Conservation (phyloP, 2,797 vertebrate species). For the Manis pentadactyla region DNA sequence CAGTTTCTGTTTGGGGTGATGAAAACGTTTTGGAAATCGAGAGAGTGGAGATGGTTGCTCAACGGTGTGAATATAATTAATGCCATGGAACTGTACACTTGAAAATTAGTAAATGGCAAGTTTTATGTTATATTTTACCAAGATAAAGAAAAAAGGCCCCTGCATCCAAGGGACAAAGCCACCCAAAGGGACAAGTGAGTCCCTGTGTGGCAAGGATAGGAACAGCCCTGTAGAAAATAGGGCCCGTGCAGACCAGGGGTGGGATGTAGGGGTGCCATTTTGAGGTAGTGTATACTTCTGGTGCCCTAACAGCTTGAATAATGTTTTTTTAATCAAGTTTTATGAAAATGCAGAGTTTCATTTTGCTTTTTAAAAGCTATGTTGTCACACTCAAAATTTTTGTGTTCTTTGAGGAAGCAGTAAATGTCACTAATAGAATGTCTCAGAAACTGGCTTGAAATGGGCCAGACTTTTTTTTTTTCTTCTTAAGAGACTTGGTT, state of each 20-base stretch:
- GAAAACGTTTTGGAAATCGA: neutral
- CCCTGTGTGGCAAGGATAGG: neutral
- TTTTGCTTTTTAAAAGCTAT: neutral
- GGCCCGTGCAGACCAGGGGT: rapidly evolving
- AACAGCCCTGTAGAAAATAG: neutral
- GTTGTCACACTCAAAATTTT: neutral
- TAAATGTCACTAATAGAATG: neutral
- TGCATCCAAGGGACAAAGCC: neutral
- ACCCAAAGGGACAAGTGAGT: neutral
- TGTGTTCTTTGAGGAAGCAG: neutral
- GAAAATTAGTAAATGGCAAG: neutral
- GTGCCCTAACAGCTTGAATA: neutral
- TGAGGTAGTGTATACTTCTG: neutral
- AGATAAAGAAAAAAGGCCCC: neutral
- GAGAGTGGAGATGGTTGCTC: neutral
- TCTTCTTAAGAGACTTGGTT: neutral
- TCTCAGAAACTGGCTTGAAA: neutral
- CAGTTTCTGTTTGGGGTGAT: neutral
- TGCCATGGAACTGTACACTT: neutral
- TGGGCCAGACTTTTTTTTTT: neutral
- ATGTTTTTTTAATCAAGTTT: neutral
- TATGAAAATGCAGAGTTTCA: neutral
- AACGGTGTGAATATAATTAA: neutral
- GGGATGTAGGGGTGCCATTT: neutral
- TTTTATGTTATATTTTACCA: neutral